Percentiles rank a stretch among this genome's conserved stretches.
Conservation (phyloP, 1,140 invertebrate genomes). For the Eupeodes corollae region DNA sequence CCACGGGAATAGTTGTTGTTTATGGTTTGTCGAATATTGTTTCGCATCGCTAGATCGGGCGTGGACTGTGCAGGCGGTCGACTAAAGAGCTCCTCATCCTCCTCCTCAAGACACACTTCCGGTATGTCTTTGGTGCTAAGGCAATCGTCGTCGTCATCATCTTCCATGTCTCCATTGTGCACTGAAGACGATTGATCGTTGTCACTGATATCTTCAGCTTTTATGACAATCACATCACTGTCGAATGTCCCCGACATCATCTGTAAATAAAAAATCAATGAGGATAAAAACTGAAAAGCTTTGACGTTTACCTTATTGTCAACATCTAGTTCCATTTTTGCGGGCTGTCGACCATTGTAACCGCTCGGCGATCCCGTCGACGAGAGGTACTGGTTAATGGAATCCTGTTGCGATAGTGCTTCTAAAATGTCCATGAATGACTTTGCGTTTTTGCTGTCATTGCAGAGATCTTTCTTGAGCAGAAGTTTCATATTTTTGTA, state of each 20-base stretch:
- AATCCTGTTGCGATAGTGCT: conserved; percentile 29
- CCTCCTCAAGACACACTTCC: conserved; percentile 29
- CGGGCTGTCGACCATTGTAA: conserved; percentile 1
- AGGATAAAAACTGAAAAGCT: not conserved
- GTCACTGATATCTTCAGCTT: conserved; percentile 34
- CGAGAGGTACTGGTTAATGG: conserved; percentile 27
- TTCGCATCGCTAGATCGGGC: too few species aligned
- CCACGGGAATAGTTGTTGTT: conserved; percentile 8
- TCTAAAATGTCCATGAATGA: conserved; percentile 32
- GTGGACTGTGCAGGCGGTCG: conserved; percentile 21
- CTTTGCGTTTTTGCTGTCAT: conserved; percentile 28
- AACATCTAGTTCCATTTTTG: conserved; percentile 15
- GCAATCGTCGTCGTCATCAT: conserved; percentile 32
- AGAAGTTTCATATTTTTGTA: conserved; percentile 36
- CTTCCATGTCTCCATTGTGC: conserved; percentile 26
- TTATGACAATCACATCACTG: conserved; percentile 30
- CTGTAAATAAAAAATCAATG: not conserved
- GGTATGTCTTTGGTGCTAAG: conserved; percentile 27
- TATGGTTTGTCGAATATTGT: too few species aligned
- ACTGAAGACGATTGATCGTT: conserved; percentile 26
- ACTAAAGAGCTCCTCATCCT: conserved; percentile 27
- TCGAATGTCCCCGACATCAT: conserved; percentile 22
- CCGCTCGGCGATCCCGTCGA: conserved; percentile 28
- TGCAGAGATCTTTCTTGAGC: conserved; percentile 33
- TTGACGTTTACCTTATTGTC: conserved; percentile 23